A percentile compares a stretch with the other conserved stretches of the same genome.
Evolutionary conservation across 2,797 vertebrate genomes (phyloP).

Genomic region (Leucoraja ocellata): DNA sequence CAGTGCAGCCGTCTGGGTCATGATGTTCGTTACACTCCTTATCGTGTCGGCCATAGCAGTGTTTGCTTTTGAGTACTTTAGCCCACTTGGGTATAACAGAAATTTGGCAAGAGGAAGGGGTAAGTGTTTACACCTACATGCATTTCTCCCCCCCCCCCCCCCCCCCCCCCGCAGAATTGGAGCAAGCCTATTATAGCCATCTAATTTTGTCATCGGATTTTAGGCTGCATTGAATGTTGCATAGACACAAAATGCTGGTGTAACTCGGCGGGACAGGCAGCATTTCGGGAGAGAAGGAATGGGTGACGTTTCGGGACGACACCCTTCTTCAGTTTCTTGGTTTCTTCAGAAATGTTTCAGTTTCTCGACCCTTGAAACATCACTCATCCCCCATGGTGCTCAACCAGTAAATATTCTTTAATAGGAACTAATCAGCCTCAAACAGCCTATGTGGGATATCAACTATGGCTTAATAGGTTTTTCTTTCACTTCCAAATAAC

Average conservation of each 20-base stretch:
- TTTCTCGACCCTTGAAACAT: no score
- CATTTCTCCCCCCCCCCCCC: no score
- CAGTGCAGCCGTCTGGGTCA: constrained; percentile 98
- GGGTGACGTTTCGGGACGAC: no score
- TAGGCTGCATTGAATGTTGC: neutral
- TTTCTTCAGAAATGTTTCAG: no score
- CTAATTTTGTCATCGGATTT: neutral
- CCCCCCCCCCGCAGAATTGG: neutral
- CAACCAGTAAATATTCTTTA: neutral
- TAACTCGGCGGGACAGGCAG: no score
- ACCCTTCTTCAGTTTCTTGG: no score
- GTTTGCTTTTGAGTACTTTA: constrained; percentile 96
- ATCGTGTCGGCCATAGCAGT: constrained; percentile 94
- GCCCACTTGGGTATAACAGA: constrained; percentile 93
- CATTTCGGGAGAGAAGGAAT: no score
- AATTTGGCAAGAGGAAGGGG: constrained; percentile 92
- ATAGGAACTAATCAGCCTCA: neutral
- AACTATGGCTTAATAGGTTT: neutral
- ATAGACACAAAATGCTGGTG: neutral
- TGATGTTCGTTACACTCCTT: constrained; percentile 99
- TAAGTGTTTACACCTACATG: constrained; percentile 50
- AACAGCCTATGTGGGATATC: neutral
- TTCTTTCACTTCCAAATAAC: neutral
- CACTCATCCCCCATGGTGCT: no score
- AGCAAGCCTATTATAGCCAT: neutral